Base-by-base conservation (phyloP, 2,888 invertebrate species). In the Watsonalla binaria region DNA sequence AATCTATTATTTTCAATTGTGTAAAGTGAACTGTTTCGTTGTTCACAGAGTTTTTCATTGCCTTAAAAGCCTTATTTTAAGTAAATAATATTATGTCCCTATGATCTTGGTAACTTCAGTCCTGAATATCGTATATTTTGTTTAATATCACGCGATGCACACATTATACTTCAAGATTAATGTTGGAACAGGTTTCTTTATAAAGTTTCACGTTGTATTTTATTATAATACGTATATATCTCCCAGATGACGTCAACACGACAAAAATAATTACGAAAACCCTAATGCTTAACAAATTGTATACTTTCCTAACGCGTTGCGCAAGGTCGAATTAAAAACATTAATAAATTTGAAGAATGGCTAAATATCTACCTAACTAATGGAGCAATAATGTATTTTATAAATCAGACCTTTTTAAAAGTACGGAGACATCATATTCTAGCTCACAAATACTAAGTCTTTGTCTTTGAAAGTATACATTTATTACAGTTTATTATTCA, bases 341-440 rank as follows among this genome's bases (percentile, higher is more conserved):
- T 73, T 69, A 65, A 60, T 74, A 72, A 86, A 87, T 88, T 87
- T 82, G 78, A 86, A 86, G 82, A 88, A 87, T 86, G 83, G 77
- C 89, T 89, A 89, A 84, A 86, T 86, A 78, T 82, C 83, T 83
- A 82, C 73, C 88, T 90, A 90, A 84, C 89, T 89, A 90, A 89
- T 89, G 86, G 88, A 89, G 88, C 89, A 85, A 84, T 83, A 77
- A 80, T 77, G 48, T 37, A 81, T 80, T 78, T 76, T 11, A 71
- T 74, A 72, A 77, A 80, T 79, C 82, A 83, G 89, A 86, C 82
- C 82, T 81, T 84, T 84, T 84, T 70, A 74, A 75, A 65, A 62
- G 72, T 62, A 67, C 62, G 59, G 66, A 68, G 62, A 68, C 68
- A 60, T 65, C 59, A 68, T 63, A 64, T 63, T 64, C 64, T 64